A percentile compares a stretch with the other conserved stretches of the same genome.
phyloP scores from a whole-genome alignment of 1,140 invertebrate genomes.

The Pseudomyrmex pallidus region DNA sequence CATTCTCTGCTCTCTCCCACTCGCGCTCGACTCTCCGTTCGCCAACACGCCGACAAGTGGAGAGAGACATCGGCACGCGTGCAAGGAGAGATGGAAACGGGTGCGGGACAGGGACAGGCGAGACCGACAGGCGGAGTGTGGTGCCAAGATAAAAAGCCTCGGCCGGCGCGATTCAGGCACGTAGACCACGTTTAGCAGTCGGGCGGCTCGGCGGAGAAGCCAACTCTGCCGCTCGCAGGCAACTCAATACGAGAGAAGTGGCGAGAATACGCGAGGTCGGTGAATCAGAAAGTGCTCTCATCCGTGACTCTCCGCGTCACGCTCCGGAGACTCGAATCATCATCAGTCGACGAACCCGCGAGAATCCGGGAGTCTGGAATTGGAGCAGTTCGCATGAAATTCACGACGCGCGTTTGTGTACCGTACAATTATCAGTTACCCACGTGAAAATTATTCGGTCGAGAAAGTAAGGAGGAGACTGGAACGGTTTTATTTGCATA shows the following conservation, averaged over 20 bases:
- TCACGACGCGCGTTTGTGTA: background rate
- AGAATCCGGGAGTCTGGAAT: constrained; percentile 29
- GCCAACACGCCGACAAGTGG: constrained; percentile 2
- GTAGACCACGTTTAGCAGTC: constrained; percentile 79
- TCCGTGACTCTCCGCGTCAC: constrained; percentile 37
- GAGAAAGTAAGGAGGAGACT: too few relatives aligned
- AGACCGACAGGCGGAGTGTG: constrained; percentile 23
- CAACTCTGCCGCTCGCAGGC: constrained; percentile 21
- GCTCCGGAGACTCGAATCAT: constrained; percentile 10
- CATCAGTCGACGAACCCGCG: constrained; percentile 31
- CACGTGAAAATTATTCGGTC: background rate
- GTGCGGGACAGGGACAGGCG: background rate
- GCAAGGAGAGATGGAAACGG: background rate
- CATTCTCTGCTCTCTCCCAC: constrained; percentile 20
- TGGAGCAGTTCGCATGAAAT: constrained; percentile 32
- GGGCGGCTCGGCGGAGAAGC: constrained; percentile 51
- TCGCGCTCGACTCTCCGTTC: background rate
- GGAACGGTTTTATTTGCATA: too few relatives aligned
- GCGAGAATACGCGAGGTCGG: constrained; percentile 9
- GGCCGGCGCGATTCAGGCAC: constrained; percentile 64
- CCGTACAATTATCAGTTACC: background rate
- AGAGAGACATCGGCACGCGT: constrained; percentile 14
- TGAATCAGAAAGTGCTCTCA: constrained; percentile 47
- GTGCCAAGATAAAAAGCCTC: constrained; percentile 67
- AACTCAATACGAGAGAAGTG: constrained; percentile 29